Percentiles rank a stretch among this genome's conserved stretches.
These are phyloP conservation scores for Clarias pachynema DNA, from an alignment of 2,797 vertebrate genomes.

Conservation along the genomic window DNA sequence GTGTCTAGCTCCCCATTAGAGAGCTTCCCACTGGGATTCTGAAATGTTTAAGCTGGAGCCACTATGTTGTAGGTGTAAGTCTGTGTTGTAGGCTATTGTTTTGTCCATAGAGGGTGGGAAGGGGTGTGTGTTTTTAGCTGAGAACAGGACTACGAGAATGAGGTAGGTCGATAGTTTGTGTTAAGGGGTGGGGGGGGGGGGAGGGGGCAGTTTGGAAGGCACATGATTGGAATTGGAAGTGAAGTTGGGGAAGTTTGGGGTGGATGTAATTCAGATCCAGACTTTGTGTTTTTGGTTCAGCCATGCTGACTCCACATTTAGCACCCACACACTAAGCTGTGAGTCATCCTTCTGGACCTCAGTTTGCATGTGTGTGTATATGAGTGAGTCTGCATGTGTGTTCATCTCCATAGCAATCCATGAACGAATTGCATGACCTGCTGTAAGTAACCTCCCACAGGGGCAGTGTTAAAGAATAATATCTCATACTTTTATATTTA, in stretches of 20 bases:
- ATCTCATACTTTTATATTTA: not conserved
- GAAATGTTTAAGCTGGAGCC: not conserved
- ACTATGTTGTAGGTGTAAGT: slow-evolving; percentile 5
- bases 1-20: slow-evolving; percentile 21
- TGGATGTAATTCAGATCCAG: slow-evolving; percentile 44
- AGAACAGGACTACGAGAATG: not conserved
- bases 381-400: slow-evolving; percentile 28
- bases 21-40: slow-evolving; percentile 9
- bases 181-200: not conserved
- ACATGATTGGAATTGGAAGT: slow-evolving; percentile 20
- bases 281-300: slow-evolving; percentile 46
- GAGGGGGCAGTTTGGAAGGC: not conserved
- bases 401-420: slow-evolving; percentile 11
- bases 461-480: not conserved
- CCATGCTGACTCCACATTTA: slow-evolving; percentile 55
- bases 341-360: slow-evolving; percentile 58
- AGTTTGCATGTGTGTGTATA: slow-evolving; percentile 5
- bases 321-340: slow-evolving; percentile 54
- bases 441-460: not conserved
- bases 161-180: not conserved
- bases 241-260: slow-evolving; percentile 26
- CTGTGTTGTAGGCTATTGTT: not conserved
- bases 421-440: slow-evolving; percentile 9
- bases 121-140: slow-evolving; percentile 9
- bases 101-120: slow-evolving; percentile 8